Evolutionary conservation across 2,888 invertebrate genomes (phyloP), one percentile per base, ranked within the genome.

Genomic region (Creontiades dilutus): DNA sequence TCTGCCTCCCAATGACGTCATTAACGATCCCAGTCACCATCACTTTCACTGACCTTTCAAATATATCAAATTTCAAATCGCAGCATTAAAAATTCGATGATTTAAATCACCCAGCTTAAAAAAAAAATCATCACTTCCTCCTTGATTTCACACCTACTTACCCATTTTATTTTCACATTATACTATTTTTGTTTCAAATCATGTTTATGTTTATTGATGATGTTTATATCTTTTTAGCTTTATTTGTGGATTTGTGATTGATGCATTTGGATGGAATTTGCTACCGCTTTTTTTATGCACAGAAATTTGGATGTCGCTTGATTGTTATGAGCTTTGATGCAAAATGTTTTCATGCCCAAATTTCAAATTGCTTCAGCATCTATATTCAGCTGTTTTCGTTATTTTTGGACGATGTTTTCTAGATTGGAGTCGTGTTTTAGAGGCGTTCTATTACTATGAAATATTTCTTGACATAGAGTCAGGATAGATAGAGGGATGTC

Each of bases 301-400:
- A 52, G 52, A 14, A 37, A 14, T 52, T 52, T 11, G 52, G 11
- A 52, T 52, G 52, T 52, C 11, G 52, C 52, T 52, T 52, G 13
- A 14, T 13, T 16, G 16, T 52, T 52, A 7, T 14, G 1, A 12
- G 52, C 52, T 52, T 52, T 16, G 52, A 52, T 52, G 52, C 52
- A 52, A n/a, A n/a, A n/a, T 84, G 85, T 61, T 89, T 90, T 90
- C 91, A 5, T 14, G n/a, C 5, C 5, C n/a, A 16, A 14, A 52
- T 52, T 52, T 52, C 14, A 52, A 7, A 7, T 52, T 2, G 37
- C 37, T 37, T 37, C 37, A 37, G 37, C 37, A 37, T 37, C 37
- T 37, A 37, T 37, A 4, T 37, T 2, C 52, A 52, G 12, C 11
- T 52, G 3, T 52, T 12, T 5, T 52, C 52, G 2, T 52, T 12